A percentile compares a stretch with the other conserved stretches of the same genome.
Evolutionary conservation across 2,113 vertebrate genomes (phyloP).

Genomic region (Nymphicus hollandicus): DNA sequence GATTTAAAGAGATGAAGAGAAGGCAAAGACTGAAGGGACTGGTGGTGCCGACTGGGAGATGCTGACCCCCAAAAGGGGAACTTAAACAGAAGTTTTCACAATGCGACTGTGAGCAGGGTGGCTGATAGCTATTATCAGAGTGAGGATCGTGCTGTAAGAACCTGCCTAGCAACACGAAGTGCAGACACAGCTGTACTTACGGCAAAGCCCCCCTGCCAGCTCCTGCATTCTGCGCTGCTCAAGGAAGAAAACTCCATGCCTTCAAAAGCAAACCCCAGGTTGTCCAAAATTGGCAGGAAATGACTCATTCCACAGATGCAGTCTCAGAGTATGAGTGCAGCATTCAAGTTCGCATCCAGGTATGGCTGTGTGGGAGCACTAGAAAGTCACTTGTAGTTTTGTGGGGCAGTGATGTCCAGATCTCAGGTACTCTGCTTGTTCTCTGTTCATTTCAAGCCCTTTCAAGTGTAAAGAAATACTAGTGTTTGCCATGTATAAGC

Average conservation of each 20-base stretch:
- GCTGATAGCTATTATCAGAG: neutral
- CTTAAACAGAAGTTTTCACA: neutral
- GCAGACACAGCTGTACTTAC: neutral
- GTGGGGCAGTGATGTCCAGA: neutral
- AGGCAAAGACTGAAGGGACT: neutral
- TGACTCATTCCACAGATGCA: neutral
- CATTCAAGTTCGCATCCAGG: neutral
- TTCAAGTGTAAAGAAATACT: neutral
- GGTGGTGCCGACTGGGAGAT: neutral
- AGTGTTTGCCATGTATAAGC: accelerated
- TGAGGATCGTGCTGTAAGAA: neutral
- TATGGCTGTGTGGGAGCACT: neutral
- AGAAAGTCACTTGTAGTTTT: neutral
- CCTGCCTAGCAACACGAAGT: neutral
- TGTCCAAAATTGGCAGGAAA: neutral
- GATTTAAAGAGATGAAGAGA: neutral
- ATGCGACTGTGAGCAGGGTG: neutral
- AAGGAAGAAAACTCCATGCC: neutral
- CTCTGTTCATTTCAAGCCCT: neutral
- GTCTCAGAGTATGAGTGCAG: neutral
- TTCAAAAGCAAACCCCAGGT: constrained; percentile 10
- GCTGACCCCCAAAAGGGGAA: neutral
- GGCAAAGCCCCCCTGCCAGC: neutral
- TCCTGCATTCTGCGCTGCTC: neutral
- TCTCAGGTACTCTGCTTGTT: neutral